Percentiles rank a stretch among this genome's conserved stretches.
These are phyloP conservation scores for Trissolcus basalis DNA, from an alignment of 1,140 invertebrate species.

Conservation along the genomic window DNA sequence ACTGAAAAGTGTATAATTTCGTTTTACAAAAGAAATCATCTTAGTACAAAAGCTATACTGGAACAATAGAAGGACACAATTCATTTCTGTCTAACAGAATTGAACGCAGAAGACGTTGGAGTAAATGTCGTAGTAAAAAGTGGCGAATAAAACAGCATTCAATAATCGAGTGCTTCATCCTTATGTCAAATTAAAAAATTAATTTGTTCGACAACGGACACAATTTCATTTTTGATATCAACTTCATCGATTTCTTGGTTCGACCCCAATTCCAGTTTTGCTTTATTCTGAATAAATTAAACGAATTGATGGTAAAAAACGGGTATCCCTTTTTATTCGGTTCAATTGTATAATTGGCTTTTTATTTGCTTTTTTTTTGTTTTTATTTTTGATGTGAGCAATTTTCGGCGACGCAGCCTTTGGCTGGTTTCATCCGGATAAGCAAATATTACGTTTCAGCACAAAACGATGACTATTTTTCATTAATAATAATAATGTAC, in stretches of 20 bases:
- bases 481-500: constrained; percentile 42
- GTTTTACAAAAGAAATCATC: not conserved
- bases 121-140: no score
- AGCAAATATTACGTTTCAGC: constrained; percentile 12
- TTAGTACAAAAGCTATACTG: not conserved
- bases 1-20: no score
- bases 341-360: not conserved
- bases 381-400: constrained; percentile 20
- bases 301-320: no score
- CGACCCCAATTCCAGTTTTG: no score
- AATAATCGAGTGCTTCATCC: no score
- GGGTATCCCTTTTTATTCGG: not conserved
- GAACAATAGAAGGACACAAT: no score
- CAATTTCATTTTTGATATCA: no score
- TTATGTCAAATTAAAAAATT: no score
- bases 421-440: constrained; percentile 41
- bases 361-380: not conserved
- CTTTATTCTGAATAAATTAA: no score
- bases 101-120: not conserved
- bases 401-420: constrained; percentile 29
- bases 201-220: no score
- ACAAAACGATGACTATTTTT: constrained; percentile 27
- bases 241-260: no score
- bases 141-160: no score
- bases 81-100: not conserved